Evolutionary conservation across 2,797 vertebrate species (phyloP), one percentile per base, ranked within the genome.

Genomic region (Labeo calbasu): DNA sequence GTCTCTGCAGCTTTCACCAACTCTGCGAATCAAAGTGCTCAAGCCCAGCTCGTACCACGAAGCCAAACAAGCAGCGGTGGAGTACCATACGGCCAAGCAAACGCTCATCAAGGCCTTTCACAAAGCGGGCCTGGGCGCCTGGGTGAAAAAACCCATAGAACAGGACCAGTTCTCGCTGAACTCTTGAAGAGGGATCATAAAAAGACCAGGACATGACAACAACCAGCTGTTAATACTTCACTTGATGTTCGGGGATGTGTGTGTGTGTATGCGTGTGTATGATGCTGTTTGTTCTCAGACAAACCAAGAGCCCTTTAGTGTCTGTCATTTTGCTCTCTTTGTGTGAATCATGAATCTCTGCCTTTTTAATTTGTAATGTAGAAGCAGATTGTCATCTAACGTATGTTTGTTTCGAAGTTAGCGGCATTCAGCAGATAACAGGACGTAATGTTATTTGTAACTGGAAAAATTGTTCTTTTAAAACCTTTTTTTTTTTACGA

Each of bases 91-190:
- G 3, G 98, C 98, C 89, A 99, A 99, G 93, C 94, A 96, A 82
- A 93, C 96, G 23, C 96, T 99, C 92, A 97, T 99, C 91, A 97
- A 96, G 90, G 97, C 97, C 69, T 99, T 99, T 94, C 93, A 98
- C 93, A 99, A 98, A 94, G 96, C 97, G 0, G 97, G 97, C 71
- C 95, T 99, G 61, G 98, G 98, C 32, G 97, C 97, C 89, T 99
- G 98, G 98, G 97, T 99, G 90, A 97, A 99, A 92, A 99, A 99
- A 88, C 98, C 98, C 87, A 97, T 96, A 1, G 98, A 99, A 91
- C 98, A 99, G 94, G 98, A 99, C 95, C 98, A 99, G 93, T 99
- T 99, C 94, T 95, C 96, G 12, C 96, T 98, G 84, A 92, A 93
- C 92, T 94, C 95, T 91, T 96, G 95, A 95, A 91, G 84, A 90